These are phyloP conservation scores for Actinia equina DNA, from an alignment of 64 coral and sea anemone genomes.

Conservation along the genomic window DNA sequence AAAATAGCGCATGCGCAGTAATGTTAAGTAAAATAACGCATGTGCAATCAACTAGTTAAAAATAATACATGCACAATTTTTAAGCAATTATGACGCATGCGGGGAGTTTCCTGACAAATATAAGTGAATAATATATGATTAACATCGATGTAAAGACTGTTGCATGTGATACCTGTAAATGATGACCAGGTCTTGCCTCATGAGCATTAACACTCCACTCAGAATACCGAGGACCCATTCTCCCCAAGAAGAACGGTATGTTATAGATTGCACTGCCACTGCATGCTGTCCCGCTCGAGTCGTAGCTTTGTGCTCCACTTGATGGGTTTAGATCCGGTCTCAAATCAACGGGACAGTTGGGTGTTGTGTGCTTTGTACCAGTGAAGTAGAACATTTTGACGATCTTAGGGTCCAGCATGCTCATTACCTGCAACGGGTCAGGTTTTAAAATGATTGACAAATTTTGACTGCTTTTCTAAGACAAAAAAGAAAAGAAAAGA, in stretches of 20 bases:
- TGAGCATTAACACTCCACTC: slow-evolving; percentile 78
- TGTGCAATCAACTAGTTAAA: no score
- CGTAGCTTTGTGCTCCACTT: slow-evolving; percentile 50
- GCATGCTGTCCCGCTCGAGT: background rate
- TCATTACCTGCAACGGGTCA: slow-evolving; percentile 18
- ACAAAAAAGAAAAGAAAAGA: background rate
- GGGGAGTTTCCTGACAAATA: no score
- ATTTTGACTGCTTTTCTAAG: background rate
- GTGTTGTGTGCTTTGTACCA: slow-evolving; percentile 55
- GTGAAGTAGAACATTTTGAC: slow-evolving; percentile 68
- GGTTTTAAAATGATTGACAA: no score
- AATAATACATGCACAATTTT: background rate
- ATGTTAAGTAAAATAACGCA: no score
- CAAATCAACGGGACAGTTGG: slow-evolving; percentile 69
- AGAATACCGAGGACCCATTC: slow-evolving; percentile 54
- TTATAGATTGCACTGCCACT: slow-evolving; percentile 26
- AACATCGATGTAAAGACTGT: no score
- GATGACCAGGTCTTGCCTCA: slow-evolving; percentile 67
- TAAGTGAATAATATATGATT: no score
- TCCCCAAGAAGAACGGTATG: slow-evolving; percentile 71
- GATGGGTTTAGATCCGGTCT: slow-evolving; percentile 62
- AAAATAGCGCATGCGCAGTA: background rate
- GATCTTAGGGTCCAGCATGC: slow-evolving; percentile 58
- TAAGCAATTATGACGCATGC: no score
- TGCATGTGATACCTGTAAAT: slow-evolving; percentile 32